Conservation (phyloP, 1,140 invertebrate species). For the Drosophila dunni region DNA sequence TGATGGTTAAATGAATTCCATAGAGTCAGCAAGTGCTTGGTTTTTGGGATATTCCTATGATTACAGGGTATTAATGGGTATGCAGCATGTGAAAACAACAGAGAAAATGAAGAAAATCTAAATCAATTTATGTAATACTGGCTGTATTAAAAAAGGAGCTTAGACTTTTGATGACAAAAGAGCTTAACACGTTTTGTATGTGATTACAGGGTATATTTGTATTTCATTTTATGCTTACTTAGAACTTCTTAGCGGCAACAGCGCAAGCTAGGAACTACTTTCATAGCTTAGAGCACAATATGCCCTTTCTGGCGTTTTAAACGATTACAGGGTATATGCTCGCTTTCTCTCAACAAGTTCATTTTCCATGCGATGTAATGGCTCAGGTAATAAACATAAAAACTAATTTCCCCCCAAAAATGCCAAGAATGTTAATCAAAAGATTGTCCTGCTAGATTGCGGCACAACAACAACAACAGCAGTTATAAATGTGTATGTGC, state of each 20-base stretch:
- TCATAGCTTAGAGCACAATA: background rate
- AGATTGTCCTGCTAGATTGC: conserved; percentile 81
- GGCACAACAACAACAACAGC: conserved; percentile 54
- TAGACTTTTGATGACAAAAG: no score
- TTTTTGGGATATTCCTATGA: background rate
- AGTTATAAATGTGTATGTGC: conserved; percentile 34
- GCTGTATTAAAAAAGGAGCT: no score
- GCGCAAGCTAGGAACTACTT: no score
- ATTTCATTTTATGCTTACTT: background rate
- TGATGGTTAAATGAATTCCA: background rate
- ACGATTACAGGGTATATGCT: conserved; percentile 23
- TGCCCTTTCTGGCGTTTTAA: background rate
- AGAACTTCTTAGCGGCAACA: no score
- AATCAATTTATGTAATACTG: no score
- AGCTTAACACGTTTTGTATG: no score
- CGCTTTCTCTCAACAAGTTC: conserved; percentile 64
- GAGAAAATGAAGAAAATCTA: no score
- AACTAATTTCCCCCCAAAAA: conserved; percentile 82
- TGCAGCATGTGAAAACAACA: no score
- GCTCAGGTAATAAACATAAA: conserved; percentile 83
- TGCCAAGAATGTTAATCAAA: conserved; percentile 81
- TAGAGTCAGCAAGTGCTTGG: background rate
- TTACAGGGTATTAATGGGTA: background rate
- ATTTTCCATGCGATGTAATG: conserved; percentile 72
- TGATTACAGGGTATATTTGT: background rate